phyloP scores from a whole-genome alignment of 2,888 invertebrate genomes.

The Anticlea derivata region DNA sequence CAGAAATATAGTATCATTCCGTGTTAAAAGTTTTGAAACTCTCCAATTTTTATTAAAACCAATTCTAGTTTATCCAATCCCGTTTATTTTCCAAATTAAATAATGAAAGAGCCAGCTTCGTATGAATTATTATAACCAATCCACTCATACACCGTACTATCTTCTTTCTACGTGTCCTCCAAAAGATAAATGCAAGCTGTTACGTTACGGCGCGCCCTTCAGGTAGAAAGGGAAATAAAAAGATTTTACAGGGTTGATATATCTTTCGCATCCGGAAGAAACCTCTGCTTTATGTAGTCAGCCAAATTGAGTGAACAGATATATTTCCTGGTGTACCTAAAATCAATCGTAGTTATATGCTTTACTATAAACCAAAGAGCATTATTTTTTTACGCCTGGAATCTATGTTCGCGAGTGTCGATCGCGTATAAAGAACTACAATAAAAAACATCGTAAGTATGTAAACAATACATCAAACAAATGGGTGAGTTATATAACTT shows the following conservation, averaged over 20 bases:
- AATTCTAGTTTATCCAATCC: too few species aligned
- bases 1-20: too few species aligned
- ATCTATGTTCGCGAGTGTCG: background rate
- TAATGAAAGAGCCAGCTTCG: background rate
- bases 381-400: background rate
- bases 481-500: too few species aligned
- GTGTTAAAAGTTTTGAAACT: too few species aligned
- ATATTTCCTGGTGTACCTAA: constrained; percentile 21
- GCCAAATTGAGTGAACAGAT: constrained; percentile 35
- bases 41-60: too few species aligned
- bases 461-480: background rate
- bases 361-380: background rate
- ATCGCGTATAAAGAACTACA: background rate
- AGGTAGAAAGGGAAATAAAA: constrained; percentile 50
- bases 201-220: constrained; percentile 46
- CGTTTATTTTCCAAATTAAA: background rate
- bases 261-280: constrained; percentile 52
- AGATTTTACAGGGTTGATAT: constrained; percentile 59
- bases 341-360: constrained; percentile 13
- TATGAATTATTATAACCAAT: background rate
- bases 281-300: constrained; percentile 28
- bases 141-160: constrained; percentile 3
- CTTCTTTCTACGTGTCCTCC: constrained; percentile 38
- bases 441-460: background rate
- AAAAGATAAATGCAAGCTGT: constrained; percentile 66